Evolutionary conservation across 1,140 invertebrate species (phyloP), one percentile per base, ranked within the genome.

Genomic region (Hypsibius dujardini): DNA sequence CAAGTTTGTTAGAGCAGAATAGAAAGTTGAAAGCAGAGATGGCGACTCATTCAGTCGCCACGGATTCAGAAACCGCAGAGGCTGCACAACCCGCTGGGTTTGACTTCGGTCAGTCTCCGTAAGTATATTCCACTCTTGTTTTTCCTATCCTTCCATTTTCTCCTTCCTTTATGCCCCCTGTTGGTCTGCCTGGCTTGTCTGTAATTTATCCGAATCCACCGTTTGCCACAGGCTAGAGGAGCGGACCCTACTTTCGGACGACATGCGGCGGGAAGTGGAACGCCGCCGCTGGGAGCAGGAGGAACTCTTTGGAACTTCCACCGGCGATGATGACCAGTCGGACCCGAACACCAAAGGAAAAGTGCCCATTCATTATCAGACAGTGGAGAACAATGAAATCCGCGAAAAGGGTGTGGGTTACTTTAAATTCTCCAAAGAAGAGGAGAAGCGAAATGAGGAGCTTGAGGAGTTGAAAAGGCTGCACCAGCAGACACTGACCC

Each of bases 241-340:
- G 62, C 62, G 62, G 45, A 67, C 62, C 3, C 42, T 67, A 3
- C 7, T 67, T 7, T 67, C 62, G 12, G 42, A 67, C 42, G 62
- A 67, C 45, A 67, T 67, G 62, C 62, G 42, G 3, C 62, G 62
- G 62, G 62, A 67, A 42, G 45, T 67, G 62, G 62, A 67, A 42
- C 62, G 62, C 12, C 42, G 3, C 3, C 3, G 3, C 3, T 67
- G 62, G 62, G 62, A 67, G 45, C 3, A 42, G 7, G 42, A 67
- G 7, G 62, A 7, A 42, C n/a, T 7, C 50, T n/a, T 7, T n/a
- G 7, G 50, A 7, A 56, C 7, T 7, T 56, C 50, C 7, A 14
- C 7, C 7, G 62, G 62, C 7, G 62, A 7, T 14, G 62, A 42
- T 14, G 62, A 67, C 42, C 3, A 3, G 42, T 7, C 7, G 7